phyloP scores from a whole-genome alignment of 2,113 vertebrate species.

The Illadopsis cleaveri region DNA sequence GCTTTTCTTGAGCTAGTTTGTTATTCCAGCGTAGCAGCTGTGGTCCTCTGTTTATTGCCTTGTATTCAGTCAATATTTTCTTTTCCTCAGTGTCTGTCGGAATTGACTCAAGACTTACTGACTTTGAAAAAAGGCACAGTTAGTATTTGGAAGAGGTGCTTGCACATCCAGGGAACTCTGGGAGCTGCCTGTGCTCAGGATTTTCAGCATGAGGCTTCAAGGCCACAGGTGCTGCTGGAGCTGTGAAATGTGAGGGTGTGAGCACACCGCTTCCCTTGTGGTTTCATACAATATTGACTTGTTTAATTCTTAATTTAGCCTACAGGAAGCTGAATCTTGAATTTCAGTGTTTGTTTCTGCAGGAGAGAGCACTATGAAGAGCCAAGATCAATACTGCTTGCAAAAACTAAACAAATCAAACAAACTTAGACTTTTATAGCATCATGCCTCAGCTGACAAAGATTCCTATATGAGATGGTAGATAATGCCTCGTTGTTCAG shows the following conservation, averaged over 20 bases:
- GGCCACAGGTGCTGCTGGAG: not conserved
- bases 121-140: not conserved
- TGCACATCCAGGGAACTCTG: not conserved
- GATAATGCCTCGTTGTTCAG: conserved; percentile 32
- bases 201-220: not conserved
- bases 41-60: not conserved
- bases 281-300: not conserved
- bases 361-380: not conserved
- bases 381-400: conserved; percentile 54
- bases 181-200: not conserved
- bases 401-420: not conserved
- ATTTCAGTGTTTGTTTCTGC: conserved; percentile 46
- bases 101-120: not conserved
- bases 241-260: not conserved
- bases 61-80: conserved; percentile 19
- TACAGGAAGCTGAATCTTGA: conserved; percentile 20
- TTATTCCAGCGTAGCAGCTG: not conserved
- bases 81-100: not conserved
- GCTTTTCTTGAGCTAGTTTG: not conserved
- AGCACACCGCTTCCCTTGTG: not conserved
- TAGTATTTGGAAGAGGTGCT: not conserved
- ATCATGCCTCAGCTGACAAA: not conserved
- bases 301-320: conserved; percentile 13
- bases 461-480: not conserved
- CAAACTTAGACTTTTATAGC: not conserved